Evolutionary conservation across 53 echinoderm and acorn worm species (phyloP), one percentile per base, ranked within the genome.

Genomic region (Holothuria scabra): DNA sequence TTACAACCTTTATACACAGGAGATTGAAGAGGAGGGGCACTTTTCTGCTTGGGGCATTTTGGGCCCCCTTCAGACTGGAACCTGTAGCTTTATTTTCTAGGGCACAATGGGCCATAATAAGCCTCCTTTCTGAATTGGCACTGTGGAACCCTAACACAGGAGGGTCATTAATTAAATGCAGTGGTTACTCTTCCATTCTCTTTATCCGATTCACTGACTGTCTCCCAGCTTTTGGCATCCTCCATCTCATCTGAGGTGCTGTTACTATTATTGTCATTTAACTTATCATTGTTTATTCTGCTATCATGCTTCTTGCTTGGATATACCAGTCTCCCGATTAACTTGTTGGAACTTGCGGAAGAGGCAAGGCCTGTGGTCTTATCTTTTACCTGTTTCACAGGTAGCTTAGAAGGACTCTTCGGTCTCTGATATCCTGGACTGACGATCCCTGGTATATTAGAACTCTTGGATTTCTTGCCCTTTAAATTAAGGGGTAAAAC

Each of bases 381-480:
- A 16, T 80, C 58, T 33, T 59, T 80, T 35, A 16, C 32, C 58
- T 80, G 33, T 29, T 80, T 80, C 34, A 28, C 16, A 1, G 80
- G 80, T 8, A 80, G n/a, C 80, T 80, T 80, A 33, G 80, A 80
- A 12, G 80, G 58, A 30, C 44, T 60, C 58, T 32, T 80, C 37
- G 60, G 60, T 6, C 30, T 37, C 38, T 76, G 76, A 4, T 48
- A 76, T 48, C 76, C 76, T 11, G 76, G 76, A 56, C 76, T 76
- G 22, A 76, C 25, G 11, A 76, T 24, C 13, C 48, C 76, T 24
- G 76, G 76, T 24, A 76, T 76, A 56, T 22, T 76, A 16, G 76
- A 76, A 23, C 76, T 52, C 18, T 46, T 23, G 14, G 76, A 23
- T 21, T 16, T 76, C 56, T 76, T 76, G 2, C 22, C 52, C 46